These are phyloP conservation scores for Butorides virescens DNA, from an alignment of 2,113 vertebrate species.

Conservation along the genomic window DNA sequence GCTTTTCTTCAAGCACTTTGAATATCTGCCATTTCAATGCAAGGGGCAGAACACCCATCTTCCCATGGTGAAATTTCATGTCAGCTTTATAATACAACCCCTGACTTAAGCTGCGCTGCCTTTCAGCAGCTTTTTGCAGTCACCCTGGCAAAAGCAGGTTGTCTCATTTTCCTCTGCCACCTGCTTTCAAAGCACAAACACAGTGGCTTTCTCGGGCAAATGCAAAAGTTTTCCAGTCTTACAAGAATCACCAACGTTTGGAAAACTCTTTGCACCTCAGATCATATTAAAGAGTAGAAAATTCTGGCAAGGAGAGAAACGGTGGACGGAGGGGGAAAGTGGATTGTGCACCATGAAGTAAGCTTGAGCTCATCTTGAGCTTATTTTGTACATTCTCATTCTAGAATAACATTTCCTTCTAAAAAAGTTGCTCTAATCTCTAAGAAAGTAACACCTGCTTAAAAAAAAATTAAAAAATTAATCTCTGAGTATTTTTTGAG, in stretches of 20 bases:
- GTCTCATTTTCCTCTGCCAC: not conserved
- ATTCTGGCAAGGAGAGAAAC: not conserved
- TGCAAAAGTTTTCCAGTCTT: not conserved
- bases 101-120: not conserved
- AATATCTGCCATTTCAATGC: not conserved
- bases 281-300: not conserved
- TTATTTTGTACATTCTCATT: not conserved
- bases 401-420: not conserved
- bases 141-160: not conserved
- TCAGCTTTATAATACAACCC: not conserved
- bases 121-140: not conserved
- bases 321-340: not conserved
- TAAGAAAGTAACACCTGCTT: not conserved
- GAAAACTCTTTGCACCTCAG: not conserved
- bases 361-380: not conserved
- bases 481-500: not conserved
- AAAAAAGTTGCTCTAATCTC: not conserved
- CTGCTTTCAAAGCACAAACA: not conserved
- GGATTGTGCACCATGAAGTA: not conserved
- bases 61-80: not conserved
- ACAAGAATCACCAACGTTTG: not conserved
- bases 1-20: not conserved
- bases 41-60: fast-evolving
- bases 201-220: not conserved
- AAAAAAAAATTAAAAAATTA: not conserved